Base-by-base conservation (phyloP, 2,113 vertebrate species). In the Cettia cetti region DNA sequence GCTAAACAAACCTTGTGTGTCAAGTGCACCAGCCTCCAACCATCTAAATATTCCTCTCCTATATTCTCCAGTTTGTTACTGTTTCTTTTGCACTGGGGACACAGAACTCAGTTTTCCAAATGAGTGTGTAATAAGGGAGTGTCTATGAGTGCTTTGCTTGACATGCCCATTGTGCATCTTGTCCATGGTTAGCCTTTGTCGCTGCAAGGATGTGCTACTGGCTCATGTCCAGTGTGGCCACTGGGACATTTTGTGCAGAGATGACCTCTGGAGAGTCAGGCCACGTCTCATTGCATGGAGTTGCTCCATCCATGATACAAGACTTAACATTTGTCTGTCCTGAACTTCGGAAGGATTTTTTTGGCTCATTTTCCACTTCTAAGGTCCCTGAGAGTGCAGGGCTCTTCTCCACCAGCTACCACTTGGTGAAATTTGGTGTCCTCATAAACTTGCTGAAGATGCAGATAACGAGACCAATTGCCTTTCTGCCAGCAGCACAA, bases 141-240 rank as follows among this genome's bases (percentile, higher is more conserved):
- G 15, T 77, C 54, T 64, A 20, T 0, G 0, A 42, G 65, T 52
- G 52, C 27, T 77, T 87, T 0, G 1, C 30, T 81, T 74, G 40
- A 26, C 2, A 0, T 28, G 35, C 7, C 27, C 0, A 1, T 76
- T 80, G 18, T 47, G 12, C 37, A 14, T 80, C 68, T n/a, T 75
- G 22, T 76, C 5, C 24, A 1, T 14, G 14, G 18, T 52, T 79
- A 44, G 37, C 19, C 45, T 44, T 61, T n/a, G 1, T 65, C 0
- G 0, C 76, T 71, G 45, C 52, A n/a, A 63, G 31, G 19, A 7
- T 21, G 9, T 44, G n/a, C 45, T 60, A 1, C 20, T 74, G 50
- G 30, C 64, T 74, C 23, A 1, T 35, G 60, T 74, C 60, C 30
- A 6, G 4, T 10, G 76, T 82, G 20, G 50, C 47, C 18, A 13